Base-by-base conservation (phyloP, 2,888 invertebrate genomes). In the Neuroscelio doddi region DNA sequence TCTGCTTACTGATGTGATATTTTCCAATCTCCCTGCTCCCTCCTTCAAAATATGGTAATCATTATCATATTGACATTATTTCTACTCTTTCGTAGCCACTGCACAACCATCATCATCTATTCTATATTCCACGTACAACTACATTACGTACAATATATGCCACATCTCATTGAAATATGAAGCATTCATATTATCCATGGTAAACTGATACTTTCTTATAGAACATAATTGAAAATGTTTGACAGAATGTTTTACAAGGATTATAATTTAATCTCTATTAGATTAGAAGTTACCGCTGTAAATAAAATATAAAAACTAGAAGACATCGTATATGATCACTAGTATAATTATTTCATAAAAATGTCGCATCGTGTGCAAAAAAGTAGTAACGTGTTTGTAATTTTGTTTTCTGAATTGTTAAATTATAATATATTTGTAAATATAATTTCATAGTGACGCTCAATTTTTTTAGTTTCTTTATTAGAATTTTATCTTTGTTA, bases 51-150 rank as follows among this genome's bases (percentile, higher is more conserved):
- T 76, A 79, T 77, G 75, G 73, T 78, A 79, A 79, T 75, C 72
- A 74, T 76, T 75, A 76, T 76, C 72, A 72, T 78, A 76, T 80
- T 75, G 74, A 75, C 75, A 78, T 69, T 71, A 71, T 64, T 64
- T 57, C 63, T 68, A 51, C 51, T 61, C 49, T 16, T 34, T 30
- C 51, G 29, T 17, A 32, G 44, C 12, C 34, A 14, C 34, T 21
- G 21, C 36, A 17, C 38, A 36, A 15, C 9, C 39, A 10, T 27
- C 39, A 46, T 49, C 57, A 57, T 64, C 63, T 52, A 52, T 38
- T 64, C 52, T 57, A 64, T 64, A 64, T 64, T 64, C 52, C 29
- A 52, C 42, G 49, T 57, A 49, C 41, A 53, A 64, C 63, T 47
- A 42, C 24, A 64, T 64, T 57, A 57, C 57, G 42, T 42, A 52